Evolutionary conservation across 1,140 invertebrate genomes (phyloP), one percentile per base, ranked within the genome.

Genomic region (Drosophila prosaltans): DNA sequence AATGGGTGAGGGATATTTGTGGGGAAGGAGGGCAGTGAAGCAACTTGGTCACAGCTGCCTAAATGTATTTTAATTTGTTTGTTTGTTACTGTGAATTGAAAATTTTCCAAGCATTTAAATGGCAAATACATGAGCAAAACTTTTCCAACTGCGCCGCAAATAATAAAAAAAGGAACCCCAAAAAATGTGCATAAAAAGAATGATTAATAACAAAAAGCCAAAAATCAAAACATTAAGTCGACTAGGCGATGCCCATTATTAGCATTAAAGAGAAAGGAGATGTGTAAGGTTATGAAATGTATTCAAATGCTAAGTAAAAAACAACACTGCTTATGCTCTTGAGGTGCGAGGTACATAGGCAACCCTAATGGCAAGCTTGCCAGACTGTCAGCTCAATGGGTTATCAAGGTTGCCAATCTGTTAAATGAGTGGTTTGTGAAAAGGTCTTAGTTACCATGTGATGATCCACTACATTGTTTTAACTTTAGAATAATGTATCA

Each of bases 41-140:
- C 32, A 55, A 32, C 28, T 65, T 26, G 65, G 84, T 45, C 84
- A 78, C 84, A 89, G 84, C 84, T 89, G 84, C 67, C 78, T 89
- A 89, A 89, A 89, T 89, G 81, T 89, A 84, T 89, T 89, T 89
- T 89, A 89, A 89, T 89, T 89, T 89, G 80, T 85, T 74, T 74
- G 63, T 59, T 63, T 66, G 55, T 28, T 72, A 16, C 63, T 72
- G 59, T 36, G 66, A 58, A 69, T 67, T 69, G 71, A 36, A 57
- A 58, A 58, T 58, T 58, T 45, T 51, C 10, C 59, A 43, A 63
- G 61, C 45, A 77, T 62, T 65, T 77, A 78, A 76, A 76, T 76
- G 60, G 73, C 73, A 45, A 76, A 76, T 76, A 70, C 74, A 76
- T 75, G 79, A 82, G 40, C 3, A 24, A 72, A 73, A 82, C 72